These are phyloP conservation scores for Mythimna albipuncta DNA, from an alignment of 2,888 invertebrate species.

Conservation along the genomic window DNA sequence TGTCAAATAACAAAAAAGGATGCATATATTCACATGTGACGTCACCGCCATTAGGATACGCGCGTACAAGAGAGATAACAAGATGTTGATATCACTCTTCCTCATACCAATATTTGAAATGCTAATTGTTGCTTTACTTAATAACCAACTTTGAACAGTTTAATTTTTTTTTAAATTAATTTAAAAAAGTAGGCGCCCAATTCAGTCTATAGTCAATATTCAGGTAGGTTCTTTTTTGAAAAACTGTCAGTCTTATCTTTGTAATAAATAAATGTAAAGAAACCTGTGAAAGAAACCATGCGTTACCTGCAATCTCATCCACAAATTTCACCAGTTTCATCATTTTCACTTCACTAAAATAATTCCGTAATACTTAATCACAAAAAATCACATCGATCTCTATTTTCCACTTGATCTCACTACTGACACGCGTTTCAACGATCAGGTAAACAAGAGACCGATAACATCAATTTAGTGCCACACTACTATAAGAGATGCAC, in stretches of 20 bases:
- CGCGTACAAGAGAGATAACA: too few species aligned
- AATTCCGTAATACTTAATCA: not conserved
- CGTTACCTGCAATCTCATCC: slow-evolving; percentile 43
- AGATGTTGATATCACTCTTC: too few species aligned
- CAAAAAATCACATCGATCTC: not conserved
- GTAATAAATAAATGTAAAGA: not conserved
- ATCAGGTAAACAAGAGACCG: not conserved
- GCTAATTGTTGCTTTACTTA: too few species aligned
- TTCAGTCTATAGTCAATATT: not conserved
- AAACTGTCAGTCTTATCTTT: too few species aligned
- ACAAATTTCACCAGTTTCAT: slow-evolving; percentile 37
- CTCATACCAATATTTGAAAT: too few species aligned
- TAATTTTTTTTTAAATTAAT: too few species aligned
- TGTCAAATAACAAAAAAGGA: too few species aligned
- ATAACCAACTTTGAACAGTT: too few species aligned
- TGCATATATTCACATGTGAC: too few species aligned
- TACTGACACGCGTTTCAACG: too few species aligned
- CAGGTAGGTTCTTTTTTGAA: not conserved
- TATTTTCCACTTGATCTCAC: not conserved
- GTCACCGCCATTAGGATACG: too few species aligned
- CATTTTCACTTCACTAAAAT: slow-evolving; percentile 23
- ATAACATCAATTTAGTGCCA: slow-evolving; percentile 21
- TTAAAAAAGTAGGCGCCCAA: too few species aligned
- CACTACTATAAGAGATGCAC: not conserved
- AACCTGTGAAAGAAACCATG: not conserved